These are phyloP conservation scores for Muscicapa comitata DNA, from an alignment of 2,797 vertebrate species.

Conservation along the genomic window DNA sequence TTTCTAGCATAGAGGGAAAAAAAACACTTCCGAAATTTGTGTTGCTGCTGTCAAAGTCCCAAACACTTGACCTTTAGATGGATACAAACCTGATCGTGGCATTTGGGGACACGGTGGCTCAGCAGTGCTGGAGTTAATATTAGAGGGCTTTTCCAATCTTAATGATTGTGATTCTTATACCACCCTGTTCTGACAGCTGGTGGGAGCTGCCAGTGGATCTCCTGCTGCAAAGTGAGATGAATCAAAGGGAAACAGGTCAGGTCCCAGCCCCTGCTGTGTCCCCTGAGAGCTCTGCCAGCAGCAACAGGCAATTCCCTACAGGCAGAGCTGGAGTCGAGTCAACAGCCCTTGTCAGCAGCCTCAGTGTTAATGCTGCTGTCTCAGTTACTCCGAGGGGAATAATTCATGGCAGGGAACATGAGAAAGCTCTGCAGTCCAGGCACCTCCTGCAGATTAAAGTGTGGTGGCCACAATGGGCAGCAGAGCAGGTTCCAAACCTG, in stretches of 20 bases:
- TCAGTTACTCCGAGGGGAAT: neutral
- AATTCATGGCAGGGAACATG: conserved; percentile 14
- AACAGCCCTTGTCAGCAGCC: neutral
- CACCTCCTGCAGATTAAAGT: neutral
- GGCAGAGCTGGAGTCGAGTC: neutral
- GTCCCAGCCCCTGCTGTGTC: neutral
- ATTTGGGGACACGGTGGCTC: neutral
- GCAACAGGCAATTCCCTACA: neutral
- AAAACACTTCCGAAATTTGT: neutral
- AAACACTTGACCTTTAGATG: neutral
- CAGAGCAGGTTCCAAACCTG: neutral
- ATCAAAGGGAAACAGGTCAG: neutral
- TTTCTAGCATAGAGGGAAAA: neutral
- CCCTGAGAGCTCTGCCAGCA: neutral
- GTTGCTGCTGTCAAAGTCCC: neutral
- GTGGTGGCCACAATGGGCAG: neutral
- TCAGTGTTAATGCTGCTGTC: neutral
- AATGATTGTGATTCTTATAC: neutral
- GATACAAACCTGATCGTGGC: neutral
- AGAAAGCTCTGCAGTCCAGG: neutral
- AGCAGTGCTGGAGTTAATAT: neutral
- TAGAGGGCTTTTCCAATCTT: neutral
- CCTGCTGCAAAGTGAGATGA: neutral
- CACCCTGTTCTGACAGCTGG: neutral
- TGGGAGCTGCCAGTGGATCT: neutral